Conservation (phyloP, 2,113 vertebrate genomes). For the Pristiophorus japonicus region DNA sequence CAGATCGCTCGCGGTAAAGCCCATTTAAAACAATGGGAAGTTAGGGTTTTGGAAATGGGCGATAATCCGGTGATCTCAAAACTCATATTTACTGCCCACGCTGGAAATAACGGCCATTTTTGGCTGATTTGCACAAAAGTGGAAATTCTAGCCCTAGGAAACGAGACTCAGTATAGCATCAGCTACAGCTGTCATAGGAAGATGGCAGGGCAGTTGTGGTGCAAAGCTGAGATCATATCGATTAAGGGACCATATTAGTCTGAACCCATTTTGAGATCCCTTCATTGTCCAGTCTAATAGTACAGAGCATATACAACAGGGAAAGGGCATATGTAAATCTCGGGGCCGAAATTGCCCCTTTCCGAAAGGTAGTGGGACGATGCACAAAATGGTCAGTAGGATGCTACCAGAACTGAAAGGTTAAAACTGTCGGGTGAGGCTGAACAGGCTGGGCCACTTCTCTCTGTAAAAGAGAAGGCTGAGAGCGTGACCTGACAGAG, state of each 20-base stretch:
- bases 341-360: no score
- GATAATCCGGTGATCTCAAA: no score
- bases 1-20: no score
- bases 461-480: not conserved
- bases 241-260: not conserved
- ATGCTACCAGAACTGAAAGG: not conserved
- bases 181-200: not conserved
- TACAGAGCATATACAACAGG: not conserved
- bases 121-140: no score
- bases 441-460: no score
- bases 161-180: not conserved
- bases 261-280: not conserved
- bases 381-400: not conserved
- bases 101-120: no score
- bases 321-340: not conserved
- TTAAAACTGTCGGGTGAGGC: not conserved
- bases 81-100: no score
- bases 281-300: not conserved
- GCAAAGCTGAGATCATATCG: not conserved
- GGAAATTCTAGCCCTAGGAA: no score
- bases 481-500: not conserved
- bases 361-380: no score
- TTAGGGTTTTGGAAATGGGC: no score
- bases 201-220: not conserved
- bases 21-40: no score